Base-by-base conservation (phyloP, 1,140 invertebrate species). In the Diabrotica virgifera region DNA sequence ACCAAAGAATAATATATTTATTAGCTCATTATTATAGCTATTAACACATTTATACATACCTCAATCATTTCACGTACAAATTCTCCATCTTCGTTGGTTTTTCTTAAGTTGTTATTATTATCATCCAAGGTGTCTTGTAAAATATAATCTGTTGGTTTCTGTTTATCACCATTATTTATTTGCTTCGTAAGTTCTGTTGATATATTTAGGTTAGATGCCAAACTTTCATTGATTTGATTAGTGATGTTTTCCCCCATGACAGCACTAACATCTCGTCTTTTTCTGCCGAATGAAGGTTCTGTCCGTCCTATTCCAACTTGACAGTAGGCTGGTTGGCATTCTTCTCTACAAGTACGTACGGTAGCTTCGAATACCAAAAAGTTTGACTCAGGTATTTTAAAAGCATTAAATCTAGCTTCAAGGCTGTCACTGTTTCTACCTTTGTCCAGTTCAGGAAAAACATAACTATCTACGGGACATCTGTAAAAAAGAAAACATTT, bases 371-470 rank as follows among this genome's bases (percentile, higher is more conserved):
- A 96, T 0, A 96, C 92, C 55, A 96, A 77, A 81, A 95, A 95
- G 77, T 96, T 96, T 0, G 94, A 95, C 82, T 96, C 93, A 0
- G 94, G 94, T 72, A 96, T 95, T 80, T 96, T 96, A 72, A 96
- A 96, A 2, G 94, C 94, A 80, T 95, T 95, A 76, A 96, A 96
- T 70, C 93, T 84, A 0, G 93, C 92, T 81, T 95, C 93, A 6
- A 96, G 80, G 8, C 91, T 94, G 72, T 95, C 92, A 0, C 92
- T 91, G 72, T 88, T 92, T 24, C 93, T 83, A 0, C 93, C 85
- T 75, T 91, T 89, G 74, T 95, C 93, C 67, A 96, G 76, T 74
- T 94, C 92, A 0, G 94, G 94, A 80, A 96, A 96, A 0, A 96
- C 93, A 76, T 92, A 94, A 50, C 92, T 89, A 80, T 96, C 93